Evolutionary conservation across 2,797 vertebrate genomes (phyloP), one percentile per base, ranked within the genome.

Genomic region (Myoxocephalus aenaeus): DNA sequence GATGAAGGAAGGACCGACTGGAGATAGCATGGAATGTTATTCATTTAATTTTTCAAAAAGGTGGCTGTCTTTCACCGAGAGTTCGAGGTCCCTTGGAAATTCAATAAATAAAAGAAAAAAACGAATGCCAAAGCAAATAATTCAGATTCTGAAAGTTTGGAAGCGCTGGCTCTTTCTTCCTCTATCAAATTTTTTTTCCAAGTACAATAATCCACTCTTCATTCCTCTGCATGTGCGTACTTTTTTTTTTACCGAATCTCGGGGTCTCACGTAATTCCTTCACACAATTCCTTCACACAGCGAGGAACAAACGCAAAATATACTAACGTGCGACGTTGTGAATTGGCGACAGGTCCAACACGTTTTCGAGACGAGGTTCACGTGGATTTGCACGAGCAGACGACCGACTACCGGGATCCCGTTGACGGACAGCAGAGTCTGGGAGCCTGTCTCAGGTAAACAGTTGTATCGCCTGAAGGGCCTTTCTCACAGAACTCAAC

Each of bases 31-130:
- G 50, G 53, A 68, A 76, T 75, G 86, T 76, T 83, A 70, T 71
- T 91, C 85, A 90, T 92, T 90, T 90, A 4, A 84, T 90, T 87
- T 92, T 90, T 90, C 62, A 85, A 77, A 73, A 85, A 77, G 75
- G 70, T 85, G 76, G 70, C 80, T 71, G 76, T 90, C 81, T 86
- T 61, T 77, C 67, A 78, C 75, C 42, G 1, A 64, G 73, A 81
- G 79, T 85, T 91, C 88, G 88, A 83, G 80, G 87, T 85, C 79
- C 80, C 81, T 46, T 67, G 29, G 73, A 82, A 82, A 79, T 56
- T 68, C 65, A 64, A 82, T 36, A 74, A 90, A 86, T 57, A 77
- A 80, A 77, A n/a, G 36, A 38, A 38, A 38, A 48, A 74, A 82
- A 82, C 27, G 10, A 12, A 77, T 9, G 76, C n/a, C 56, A 42